These are phyloP conservation scores for Caenorhabditis sp. DNA, from an alignment of 2,888 invertebrate species.

Conservation along the genomic window DNA sequence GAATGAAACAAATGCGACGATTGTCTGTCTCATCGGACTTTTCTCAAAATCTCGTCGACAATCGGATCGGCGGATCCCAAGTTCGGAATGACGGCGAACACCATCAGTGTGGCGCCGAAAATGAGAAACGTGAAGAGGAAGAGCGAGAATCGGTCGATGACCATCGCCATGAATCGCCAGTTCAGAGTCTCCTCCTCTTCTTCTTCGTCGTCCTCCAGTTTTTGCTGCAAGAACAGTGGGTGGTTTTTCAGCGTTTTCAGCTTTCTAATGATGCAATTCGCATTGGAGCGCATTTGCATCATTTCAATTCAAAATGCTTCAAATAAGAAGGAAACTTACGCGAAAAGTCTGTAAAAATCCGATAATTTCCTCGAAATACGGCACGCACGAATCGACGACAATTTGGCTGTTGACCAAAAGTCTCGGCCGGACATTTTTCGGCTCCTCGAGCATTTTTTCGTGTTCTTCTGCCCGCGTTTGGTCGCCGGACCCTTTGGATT, in stretches of 20 bases:
- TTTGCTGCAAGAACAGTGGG: conserved; percentile 65
- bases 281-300: neutral
- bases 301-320: too few species aligned
- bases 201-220: conserved; percentile 75
- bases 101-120: conserved; percentile 43
- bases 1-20: too few species aligned
- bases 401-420: conserved; percentile 51
- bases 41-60: conserved; percentile 10
- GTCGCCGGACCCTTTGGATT: too few species aligned
- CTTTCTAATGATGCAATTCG: too few species aligned
- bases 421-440: conserved; percentile 29
- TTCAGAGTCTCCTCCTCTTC: conserved; percentile 76
- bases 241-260: too few species aligned
- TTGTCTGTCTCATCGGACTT: too few species aligned
- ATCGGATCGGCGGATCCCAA: conserved; percentile 38
- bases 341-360: too few species aligned
- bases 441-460: neutral
- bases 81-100: conserved; percentile 28
- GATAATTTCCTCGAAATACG: conserved; percentile 50
- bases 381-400: conserved; percentile 26
- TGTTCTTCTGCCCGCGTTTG: conserved; percentile 15
- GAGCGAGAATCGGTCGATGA: conserved; percentile 76
- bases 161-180: conserved; percentile 77
- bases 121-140: conserved; percentile 69
- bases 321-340: too few species aligned